Conservation (phyloP, 2,113 vertebrate genomes). For the Tachysurus vachellii region DNA sequence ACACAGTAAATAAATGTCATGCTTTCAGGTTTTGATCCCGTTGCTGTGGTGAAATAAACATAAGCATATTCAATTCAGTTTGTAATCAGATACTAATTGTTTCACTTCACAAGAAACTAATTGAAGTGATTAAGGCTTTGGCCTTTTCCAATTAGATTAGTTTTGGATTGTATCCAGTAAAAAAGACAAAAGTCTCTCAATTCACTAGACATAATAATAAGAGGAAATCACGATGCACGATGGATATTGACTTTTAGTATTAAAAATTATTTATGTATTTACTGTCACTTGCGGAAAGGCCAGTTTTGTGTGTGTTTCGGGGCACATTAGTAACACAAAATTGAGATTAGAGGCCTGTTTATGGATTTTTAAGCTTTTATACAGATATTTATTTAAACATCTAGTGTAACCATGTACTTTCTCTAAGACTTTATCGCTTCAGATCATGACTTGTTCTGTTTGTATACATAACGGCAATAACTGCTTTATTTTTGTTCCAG, state of each 20-base stretch:
- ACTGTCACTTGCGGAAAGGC: not conserved
- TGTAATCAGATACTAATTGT: not conserved
- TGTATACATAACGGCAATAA: constrained; percentile 7
- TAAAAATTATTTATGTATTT: not conserved
- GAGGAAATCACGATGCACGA: not conserved
- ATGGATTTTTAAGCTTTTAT: not conserved
- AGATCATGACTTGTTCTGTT: not conserved
- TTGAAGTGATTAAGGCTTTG: not conserved
- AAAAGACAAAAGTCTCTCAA: not conserved
- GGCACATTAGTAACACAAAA: not conserved
- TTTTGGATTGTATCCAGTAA: not conserved
- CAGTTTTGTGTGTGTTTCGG: not conserved
- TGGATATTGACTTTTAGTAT: not conserved
- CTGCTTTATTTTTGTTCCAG: not conserved
- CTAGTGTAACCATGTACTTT: not conserved
- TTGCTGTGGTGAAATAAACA: not conserved
- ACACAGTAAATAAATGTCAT: not conserved
- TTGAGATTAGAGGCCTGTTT: not conserved
- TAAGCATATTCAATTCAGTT: not conserved
- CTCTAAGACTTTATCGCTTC: not conserved
- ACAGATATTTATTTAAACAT: not conserved
- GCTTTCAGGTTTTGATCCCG: not conserved
- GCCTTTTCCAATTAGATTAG: not conserved
- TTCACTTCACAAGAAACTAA: no score
- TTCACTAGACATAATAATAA: not conserved